These are phyloP conservation scores for Platynereis dumerilii DNA, from an alignment of 2,888 invertebrate genomes.

Conservation along the genomic window DNA sequence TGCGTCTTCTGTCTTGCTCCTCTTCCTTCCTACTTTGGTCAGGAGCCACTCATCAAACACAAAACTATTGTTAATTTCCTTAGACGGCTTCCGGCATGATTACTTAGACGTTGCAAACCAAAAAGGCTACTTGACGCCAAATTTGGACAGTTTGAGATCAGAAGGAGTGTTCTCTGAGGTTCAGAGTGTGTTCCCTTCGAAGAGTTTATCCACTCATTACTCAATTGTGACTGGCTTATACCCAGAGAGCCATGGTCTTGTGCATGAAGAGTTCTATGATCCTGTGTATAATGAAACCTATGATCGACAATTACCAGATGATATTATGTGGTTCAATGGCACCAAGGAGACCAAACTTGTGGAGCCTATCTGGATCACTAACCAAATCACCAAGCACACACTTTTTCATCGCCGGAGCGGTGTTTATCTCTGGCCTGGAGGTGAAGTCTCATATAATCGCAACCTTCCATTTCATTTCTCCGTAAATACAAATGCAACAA, in stretches of 20 bases:
- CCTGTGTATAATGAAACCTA: slow-evolving; percentile 41
- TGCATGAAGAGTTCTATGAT: slow-evolving; percentile 72
- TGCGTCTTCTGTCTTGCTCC: too few species aligned
- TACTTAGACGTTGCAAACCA: slow-evolving; percentile 68
- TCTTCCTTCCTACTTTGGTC: too few species aligned
- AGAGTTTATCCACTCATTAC: slow-evolving; percentile 79
- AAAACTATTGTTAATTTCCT: slow-evolving; percentile 71
- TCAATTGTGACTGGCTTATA: slow-evolving; percentile 71
- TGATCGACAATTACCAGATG: background rate
- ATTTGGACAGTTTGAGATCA: slow-evolving; percentile 68
- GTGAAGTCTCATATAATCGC: slow-evolving; percentile 65
- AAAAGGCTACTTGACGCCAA: slow-evolving; percentile 65
- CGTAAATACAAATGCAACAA: slow-evolving; percentile 37
- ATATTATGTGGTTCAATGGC: slow-evolving; percentile 62
- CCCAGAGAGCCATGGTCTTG: slow-evolving; percentile 74
- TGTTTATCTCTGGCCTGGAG: slow-evolving; percentile 77
- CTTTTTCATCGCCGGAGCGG: slow-evolving; percentile 68
- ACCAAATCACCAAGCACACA: slow-evolving; percentile 60
- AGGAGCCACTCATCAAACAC: slow-evolving; percentile 49
- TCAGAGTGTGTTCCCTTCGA: slow-evolving; percentile 66
- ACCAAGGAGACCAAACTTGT: slow-evolving; percentile 55
- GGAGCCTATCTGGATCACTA: slow-evolving; percentile 62
- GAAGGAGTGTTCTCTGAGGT: slow-evolving; percentile 68
- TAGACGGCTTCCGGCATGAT: slow-evolving; percentile 76
- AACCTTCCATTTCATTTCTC: slow-evolving; percentile 43